phyloP scores from a whole-genome alignment of 2,113 vertebrate genomes.

The Conger conger region DNA sequence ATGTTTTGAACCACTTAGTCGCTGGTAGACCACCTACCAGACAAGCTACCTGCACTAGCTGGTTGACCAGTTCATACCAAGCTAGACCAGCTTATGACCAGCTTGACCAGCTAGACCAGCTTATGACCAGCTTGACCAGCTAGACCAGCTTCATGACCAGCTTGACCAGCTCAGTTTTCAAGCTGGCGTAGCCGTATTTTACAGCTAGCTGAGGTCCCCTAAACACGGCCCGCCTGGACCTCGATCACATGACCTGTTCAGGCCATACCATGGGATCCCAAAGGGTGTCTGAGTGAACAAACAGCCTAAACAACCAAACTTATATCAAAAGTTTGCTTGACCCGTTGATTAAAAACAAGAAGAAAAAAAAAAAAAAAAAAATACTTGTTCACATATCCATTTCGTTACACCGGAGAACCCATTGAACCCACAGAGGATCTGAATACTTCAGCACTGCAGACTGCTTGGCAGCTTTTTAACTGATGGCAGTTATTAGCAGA shows the following conservation, averaged over 20 bases:
- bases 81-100: no score
- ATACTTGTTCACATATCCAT: background rate
- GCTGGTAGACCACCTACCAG: no score
- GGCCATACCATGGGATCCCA: no score
- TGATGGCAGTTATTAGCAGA: slow-evolving; percentile 12
- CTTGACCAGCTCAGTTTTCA: no score
- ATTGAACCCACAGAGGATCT: background rate
- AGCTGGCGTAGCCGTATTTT: no score
- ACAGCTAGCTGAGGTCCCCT: no score
- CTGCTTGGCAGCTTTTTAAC: slow-evolving; percentile 13
- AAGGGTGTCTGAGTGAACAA: background rate
- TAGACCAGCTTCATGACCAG: no score
- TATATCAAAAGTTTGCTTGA: slow-evolving; percentile 5
- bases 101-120: no score
- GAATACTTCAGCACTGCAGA: background rate
- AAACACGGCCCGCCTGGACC: background rate
- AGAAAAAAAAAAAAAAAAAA: background rate
- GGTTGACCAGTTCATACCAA: no score
- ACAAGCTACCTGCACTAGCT: no score
- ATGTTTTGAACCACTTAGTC: no score
- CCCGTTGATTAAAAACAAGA: slow-evolving; percentile 6
- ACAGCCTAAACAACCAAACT: background rate
- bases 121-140: no score
- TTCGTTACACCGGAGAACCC: slow-evolving; percentile 4
- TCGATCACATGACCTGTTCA: background rate